Base-by-base conservation (phyloP, 2,888 invertebrate genomes). In the Yponomeuta cagnagella region DNA sequence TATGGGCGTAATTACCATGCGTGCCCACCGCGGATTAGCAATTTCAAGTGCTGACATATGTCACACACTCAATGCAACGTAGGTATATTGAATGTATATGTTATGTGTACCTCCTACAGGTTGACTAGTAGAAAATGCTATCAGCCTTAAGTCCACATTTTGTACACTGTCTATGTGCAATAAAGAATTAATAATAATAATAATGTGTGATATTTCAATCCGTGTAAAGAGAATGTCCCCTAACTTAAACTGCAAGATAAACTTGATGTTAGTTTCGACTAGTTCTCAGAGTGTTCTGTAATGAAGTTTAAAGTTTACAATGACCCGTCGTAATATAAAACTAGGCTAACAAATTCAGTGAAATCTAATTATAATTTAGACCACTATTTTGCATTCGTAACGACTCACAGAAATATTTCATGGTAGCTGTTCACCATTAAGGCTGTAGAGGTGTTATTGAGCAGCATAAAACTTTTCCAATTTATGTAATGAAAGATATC, bases 211-310 rank as follows among this genome's bases (percentile, higher is more conserved):
- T 43, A 58, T 58, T 58, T 15, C 12, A 64, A 30, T 64, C 10
- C 30, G 10, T 64, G 30, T 67, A 67, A 15, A 15, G 37, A 31
- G 43, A 67, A 31, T 58, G 67, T n/a, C 12, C 77, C 65, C 81
- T 77, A 79, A 83, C 78, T 84, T 83, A 80, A 82, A 82, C 83
- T 79, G 78, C 78, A 80, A 77, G 76, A 80, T 80, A 83, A 86
- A 85, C 83, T 84, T 82, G 82, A 82, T 83, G 84, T 79, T 81
- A 85, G 80, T 84, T 81, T 69, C 10, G 63, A 30, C 69, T 0
- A 63, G 48, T 63, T 52, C 68, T 48, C 52, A 10, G 65, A 31
- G 15, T 52, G 68, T 43, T 30, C 43, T 37, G 10, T 68, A 68
- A 68, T 52, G 31, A 68, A 8, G 68, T 52, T 23, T 5, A 12